phyloP scores from a whole-genome alignment of 2,113 vertebrate genomes.

The Microtus oregoni region DNA sequence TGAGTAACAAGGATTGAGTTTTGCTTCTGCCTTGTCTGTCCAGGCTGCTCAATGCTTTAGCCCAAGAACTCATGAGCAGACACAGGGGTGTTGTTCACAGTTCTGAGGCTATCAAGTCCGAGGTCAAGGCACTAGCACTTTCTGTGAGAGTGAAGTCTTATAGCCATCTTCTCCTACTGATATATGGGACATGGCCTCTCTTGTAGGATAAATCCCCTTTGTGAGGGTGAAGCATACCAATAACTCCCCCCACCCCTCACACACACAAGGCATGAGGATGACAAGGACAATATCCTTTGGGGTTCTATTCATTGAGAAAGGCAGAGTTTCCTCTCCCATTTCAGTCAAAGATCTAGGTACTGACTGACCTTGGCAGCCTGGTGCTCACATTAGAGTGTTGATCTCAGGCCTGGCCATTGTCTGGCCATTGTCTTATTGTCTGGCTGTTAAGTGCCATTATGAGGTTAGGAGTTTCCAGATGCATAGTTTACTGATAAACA shows the following conservation, averaged over 20 bases:
- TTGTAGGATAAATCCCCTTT: background rate
- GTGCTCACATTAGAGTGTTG: background rate
- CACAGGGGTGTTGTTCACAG: background rate
- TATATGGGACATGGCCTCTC: background rate
- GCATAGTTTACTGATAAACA: constrained; percentile 8
- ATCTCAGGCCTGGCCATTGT: background rate
- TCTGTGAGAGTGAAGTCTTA: background rate
- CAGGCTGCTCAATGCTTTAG: background rate
- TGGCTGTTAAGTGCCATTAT: background rate
- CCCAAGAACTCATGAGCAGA: background rate
- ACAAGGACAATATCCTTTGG: background rate
- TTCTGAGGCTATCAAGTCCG: background rate
- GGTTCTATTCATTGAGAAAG: background rate
- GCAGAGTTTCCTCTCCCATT: background rate
- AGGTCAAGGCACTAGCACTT: background rate
- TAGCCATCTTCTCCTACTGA: background rate
- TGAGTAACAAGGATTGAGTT: background rate
- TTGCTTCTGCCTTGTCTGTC: background rate
- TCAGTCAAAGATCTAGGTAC: background rate
- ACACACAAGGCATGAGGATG: background rate
- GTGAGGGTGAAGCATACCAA: background rate
- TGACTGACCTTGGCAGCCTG: background rate
- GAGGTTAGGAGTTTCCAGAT: constrained; percentile 34
- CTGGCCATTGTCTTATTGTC: background rate
- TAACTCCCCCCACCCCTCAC: background rate